Percentiles rank a stretch among this genome's conserved stretches.
phyloP scores from a whole-genome alignment of 2,113 vertebrate genomes.

The Pampusana beccarii region DNA sequence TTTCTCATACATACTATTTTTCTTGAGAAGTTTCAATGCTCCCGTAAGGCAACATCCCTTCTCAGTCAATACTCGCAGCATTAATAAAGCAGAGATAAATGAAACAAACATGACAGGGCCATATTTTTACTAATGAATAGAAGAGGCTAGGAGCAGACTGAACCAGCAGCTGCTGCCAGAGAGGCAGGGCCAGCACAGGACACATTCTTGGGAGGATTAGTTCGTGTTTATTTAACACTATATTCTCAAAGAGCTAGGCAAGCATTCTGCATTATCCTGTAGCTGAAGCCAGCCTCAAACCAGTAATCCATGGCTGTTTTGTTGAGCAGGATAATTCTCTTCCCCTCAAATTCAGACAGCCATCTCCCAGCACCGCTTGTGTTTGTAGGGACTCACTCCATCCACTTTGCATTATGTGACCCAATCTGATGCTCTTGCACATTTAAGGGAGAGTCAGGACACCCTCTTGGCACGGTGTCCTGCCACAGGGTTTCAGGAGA shows the following conservation, averaged over 20 bases:
- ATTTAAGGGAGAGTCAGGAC: background rate
- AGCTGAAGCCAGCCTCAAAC: background rate
- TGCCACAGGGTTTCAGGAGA: background rate
- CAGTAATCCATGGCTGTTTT: background rate
- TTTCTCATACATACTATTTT: background rate
- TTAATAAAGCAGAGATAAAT: background rate
- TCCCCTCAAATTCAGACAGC: background rate
- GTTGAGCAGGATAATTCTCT: background rate
- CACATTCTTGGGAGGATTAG: constrained; percentile 2
- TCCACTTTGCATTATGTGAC: fast-evolving
- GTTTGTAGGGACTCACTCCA: background rate
- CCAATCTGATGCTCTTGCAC: background rate
- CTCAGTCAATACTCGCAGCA: background rate
- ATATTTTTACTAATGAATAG: background rate
- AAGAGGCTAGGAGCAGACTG: background rate
- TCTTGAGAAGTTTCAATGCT: background rate
- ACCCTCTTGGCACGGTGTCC: fast-evolving
- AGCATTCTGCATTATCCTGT: background rate
- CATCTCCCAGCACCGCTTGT: fast-evolving
- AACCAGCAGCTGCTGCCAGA: background rate
- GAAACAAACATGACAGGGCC: background rate
- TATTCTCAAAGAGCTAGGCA: constrained; percentile 19
- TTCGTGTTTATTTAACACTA: background rate
- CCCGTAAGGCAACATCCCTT: background rate
- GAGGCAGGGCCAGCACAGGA: background rate